Evolutionary conservation across 2,113 vertebrate species (phyloP).

Genomic region (Gymnogyps californianus): DNA sequence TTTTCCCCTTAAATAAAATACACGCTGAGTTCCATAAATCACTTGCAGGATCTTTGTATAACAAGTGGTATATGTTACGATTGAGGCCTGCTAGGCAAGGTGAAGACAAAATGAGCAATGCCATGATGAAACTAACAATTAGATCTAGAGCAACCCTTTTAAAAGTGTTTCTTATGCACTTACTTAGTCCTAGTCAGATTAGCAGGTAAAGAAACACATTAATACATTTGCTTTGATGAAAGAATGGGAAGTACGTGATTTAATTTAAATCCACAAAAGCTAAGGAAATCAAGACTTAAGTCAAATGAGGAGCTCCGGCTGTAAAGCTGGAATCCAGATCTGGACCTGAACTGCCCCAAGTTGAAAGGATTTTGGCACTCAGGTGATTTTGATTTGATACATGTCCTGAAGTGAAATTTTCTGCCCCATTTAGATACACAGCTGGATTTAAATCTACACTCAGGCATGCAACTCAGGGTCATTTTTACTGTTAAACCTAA

Average conservation of each 20-base stretch:
- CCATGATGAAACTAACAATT: background rate
- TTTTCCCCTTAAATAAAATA: constrained; percentile 40
- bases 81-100: background rate
- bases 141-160: background rate
- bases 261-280: background rate
- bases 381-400: background rate
- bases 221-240: background rate
- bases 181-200: background rate
- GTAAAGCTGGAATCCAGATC: background rate
- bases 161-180: background rate
- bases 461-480: background rate
- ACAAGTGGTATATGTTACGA: background rate
- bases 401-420: background rate
- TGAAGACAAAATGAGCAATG: background rate
- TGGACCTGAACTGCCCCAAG: background rate
- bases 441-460: background rate
- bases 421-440: background rate
- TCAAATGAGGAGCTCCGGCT: background rate
- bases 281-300: background rate
- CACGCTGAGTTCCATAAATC: background rate
- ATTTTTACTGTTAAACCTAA: background rate
- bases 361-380: background rate
- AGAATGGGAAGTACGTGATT: background rate
- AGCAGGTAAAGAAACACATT: background rate
- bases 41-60: background rate